Conservation (phyloP, 2,797 vertebrate species). For the Spinus olivaceus region DNA sequence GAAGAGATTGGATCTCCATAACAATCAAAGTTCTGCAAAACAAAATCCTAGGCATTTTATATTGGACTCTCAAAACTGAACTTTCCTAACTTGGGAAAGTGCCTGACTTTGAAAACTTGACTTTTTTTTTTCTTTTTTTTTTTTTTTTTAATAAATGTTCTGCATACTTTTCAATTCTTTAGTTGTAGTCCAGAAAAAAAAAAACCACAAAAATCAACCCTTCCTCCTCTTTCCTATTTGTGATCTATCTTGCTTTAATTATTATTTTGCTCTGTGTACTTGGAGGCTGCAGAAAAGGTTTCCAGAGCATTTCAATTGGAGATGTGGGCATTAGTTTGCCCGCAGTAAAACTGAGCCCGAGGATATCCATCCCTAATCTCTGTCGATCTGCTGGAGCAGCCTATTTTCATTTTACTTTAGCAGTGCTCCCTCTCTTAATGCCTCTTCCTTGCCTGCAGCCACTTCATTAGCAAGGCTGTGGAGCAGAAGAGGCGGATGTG, state of each 20-base stretch:
- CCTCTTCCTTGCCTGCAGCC: slow-evolving; percentile 10
- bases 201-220: background rate
- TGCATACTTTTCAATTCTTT: background rate
- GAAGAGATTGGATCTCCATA: background rate
- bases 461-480: background rate
- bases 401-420: background rate
- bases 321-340: background rate
- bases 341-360: background rate
- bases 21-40: background rate
- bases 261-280: background rate
- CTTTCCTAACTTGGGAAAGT: background rate
- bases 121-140: background rate
- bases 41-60: background rate
- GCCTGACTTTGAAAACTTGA: background rate
- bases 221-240: background rate
- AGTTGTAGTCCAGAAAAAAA: background rate
- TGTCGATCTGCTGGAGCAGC: background rate
- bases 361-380: background rate
- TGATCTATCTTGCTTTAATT: background rate
- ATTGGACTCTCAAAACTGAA: background rate
- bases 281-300: background rate
- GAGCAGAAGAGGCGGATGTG: background rate
- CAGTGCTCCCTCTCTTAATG: background rate
- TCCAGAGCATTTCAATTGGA: background rate
- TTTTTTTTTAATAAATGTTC: background rate